These are phyloP conservation scores for Anagrus nilaparvatae DNA, from an alignment of 1,140 invertebrate genomes.

Conservation along the genomic window DNA sequence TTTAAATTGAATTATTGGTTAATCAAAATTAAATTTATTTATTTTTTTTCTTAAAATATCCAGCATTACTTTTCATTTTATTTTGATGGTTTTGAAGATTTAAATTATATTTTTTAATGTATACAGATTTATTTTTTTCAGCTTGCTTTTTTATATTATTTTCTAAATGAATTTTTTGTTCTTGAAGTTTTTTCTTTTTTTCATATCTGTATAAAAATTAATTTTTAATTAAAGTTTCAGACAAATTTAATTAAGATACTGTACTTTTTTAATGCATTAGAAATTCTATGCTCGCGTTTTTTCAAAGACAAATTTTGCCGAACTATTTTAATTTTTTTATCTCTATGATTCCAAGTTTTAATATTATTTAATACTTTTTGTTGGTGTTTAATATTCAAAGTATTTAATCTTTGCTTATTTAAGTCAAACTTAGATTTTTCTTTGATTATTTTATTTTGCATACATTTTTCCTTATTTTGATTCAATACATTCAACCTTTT, in stretches of 20 bases:
- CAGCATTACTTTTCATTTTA: too few relatives aligned
- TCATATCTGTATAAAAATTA: conserved; percentile 20
- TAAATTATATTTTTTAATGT: conserved; percentile 24
- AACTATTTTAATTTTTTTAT: conserved; percentile 12
- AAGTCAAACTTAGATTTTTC: conserved; percentile 1
- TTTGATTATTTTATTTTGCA: conserved; percentile 7
- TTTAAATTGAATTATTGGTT: too few relatives aligned
- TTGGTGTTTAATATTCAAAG: conserved; percentile 7
- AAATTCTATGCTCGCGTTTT: conserved; percentile 13
- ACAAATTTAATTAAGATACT: conserved; percentile 6
- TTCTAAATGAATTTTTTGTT: conserved; percentile 21
- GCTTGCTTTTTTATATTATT: conserved; percentile 17
- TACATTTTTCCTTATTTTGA: conserved; percentile 7
- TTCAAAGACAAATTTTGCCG: conserved; percentile 1
- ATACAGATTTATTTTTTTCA: conserved; percentile 15
- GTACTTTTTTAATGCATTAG: conserved; percentile 4
- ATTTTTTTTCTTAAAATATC: too few relatives aligned
- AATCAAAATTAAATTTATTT: too few relatives aligned
- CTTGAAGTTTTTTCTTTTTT: conserved; percentile 19
- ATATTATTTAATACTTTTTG: conserved; percentile 16
- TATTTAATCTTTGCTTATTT: conserved; percentile 13
- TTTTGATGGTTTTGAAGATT: too few relatives aligned
- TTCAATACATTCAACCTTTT: conserved; percentile 9
- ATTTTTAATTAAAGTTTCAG: not conserved
- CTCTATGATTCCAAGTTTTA: conserved; percentile 16